Conservation (phyloP, 2,888 invertebrate species). For the Gastrophysa polygoni region DNA sequence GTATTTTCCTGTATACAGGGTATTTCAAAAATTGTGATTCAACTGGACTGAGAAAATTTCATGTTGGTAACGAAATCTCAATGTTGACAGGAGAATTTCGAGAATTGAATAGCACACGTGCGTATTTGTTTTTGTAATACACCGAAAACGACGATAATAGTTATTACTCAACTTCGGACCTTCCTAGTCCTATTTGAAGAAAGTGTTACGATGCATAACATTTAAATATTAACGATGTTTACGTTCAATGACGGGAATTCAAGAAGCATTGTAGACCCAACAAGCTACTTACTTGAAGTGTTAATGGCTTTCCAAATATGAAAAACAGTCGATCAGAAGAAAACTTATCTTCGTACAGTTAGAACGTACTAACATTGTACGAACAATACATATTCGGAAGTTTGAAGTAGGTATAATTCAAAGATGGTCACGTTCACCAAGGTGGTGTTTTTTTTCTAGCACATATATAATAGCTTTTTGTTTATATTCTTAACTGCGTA, state of each 20-base stretch:
- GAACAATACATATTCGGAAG: background rate
- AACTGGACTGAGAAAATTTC: too few relatives aligned
- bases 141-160: background rate
- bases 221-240: conserved; percentile 8
- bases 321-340: background rate
- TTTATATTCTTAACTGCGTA: too few relatives aligned
- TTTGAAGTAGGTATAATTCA: background rate
- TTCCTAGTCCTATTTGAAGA: background rate
- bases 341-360: background rate
- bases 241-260: conserved; percentile 6
- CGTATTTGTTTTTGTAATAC: background rate
- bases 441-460: too few relatives aligned
- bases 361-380: background rate
- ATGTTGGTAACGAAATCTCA: too few relatives aligned
- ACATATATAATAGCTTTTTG: too few relatives aligned
- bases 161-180: background rate
- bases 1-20: too few relatives aligned
- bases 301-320: conserved; percentile 10
- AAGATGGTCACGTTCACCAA: too few relatives aligned
- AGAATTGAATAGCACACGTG: too few relatives aligned
- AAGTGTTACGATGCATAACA: background rate
- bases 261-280: conserved; percentile 14
- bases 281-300: conserved; percentile 3
- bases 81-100: too few relatives aligned
- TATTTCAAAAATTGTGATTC: too few relatives aligned